phyloP scores from a whole-genome alignment of 2,888 invertebrate species.

The Notocelia uddmanniana region DNA sequence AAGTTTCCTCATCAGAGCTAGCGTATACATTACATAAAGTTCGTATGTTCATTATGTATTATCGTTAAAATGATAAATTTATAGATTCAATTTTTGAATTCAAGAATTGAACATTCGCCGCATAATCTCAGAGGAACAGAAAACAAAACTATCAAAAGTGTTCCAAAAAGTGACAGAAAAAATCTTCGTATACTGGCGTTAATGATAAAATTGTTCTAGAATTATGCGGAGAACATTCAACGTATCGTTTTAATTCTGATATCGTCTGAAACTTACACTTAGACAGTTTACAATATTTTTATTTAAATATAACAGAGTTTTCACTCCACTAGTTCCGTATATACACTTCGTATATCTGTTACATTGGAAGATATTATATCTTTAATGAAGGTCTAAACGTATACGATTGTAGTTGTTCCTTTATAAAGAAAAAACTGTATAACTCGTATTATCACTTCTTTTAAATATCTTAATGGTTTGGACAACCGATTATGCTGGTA shows the following conservation, averaged over 20 bases:
- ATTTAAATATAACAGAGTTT: constrained; percentile 84
- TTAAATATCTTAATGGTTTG: constrained; percentile 72
- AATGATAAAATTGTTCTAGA: constrained; percentile 36
- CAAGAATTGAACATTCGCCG: constrained; percentile 43
- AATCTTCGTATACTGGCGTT: constrained; percentile 43
- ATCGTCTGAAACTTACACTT: constrained; percentile 76
- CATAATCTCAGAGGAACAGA: constrained; percentile 31
- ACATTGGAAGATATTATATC: constrained; percentile 79
- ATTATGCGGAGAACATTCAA: constrained; percentile 48
- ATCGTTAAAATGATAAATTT: constrained; percentile 85
- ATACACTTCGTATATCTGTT: constrained; percentile 84
- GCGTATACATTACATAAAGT: constrained; percentile 93
- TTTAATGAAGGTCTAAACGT: constrained; percentile 87
- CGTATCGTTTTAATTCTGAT: constrained; percentile 59
- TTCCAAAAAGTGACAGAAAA: constrained; percentile 40
- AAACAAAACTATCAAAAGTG: constrained; percentile 22
- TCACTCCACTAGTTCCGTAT: constrained; percentile 80
- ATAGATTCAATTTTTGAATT: constrained; percentile 50
- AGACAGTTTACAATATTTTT: constrained; percentile 79
- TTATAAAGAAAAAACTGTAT: constrained; percentile 80
- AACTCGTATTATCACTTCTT: constrained; percentile 69
- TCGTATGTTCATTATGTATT: constrained; percentile 86
- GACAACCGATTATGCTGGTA: constrained; percentile 77
- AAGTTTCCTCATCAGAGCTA: constrained; percentile 87
- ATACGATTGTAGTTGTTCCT: constrained; percentile 89